Conservation (phyloP, 2,113 vertebrate genomes). For the Setophaga petechia region DNA sequence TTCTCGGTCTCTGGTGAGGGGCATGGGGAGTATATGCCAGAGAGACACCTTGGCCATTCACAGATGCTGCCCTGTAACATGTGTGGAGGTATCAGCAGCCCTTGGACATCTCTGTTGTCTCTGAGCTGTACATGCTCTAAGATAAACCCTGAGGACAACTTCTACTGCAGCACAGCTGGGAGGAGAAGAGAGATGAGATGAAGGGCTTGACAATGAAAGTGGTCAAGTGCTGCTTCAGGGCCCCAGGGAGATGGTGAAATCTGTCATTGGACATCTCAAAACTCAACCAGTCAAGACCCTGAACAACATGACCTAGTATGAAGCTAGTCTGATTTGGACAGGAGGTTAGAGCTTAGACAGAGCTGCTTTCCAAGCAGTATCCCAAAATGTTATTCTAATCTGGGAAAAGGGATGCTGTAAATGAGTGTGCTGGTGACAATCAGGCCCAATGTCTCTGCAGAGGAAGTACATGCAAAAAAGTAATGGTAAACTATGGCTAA, state of each 20-base stretch:
- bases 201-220: not conserved
- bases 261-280: not conserved
- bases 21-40: not conserved
- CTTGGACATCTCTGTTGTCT: not conserved
- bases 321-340: not conserved
- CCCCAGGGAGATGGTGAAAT: not conserved
- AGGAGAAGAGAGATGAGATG: not conserved
- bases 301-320: not conserved
- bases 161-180: not conserved
- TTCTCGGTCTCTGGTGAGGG: not conserved
- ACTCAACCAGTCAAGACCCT: not conserved
- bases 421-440: not conserved
- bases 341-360: not conserved
- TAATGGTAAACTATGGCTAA: not conserved
- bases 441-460: not conserved
- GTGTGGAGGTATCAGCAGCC: not conserved
- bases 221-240: not conserved
- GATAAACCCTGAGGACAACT: not conserved
- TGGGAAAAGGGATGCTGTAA: not conserved
- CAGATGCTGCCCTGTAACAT: not conserved
- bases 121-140: not conserved
- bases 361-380: not conserved
- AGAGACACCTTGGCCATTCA: not conserved
- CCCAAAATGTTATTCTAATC: fast-evolving
- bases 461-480: not conserved